Evolutionary conservation across 2,888 invertebrate genomes (phyloP).

Genomic region (Mechanitis messenoides): DNA sequence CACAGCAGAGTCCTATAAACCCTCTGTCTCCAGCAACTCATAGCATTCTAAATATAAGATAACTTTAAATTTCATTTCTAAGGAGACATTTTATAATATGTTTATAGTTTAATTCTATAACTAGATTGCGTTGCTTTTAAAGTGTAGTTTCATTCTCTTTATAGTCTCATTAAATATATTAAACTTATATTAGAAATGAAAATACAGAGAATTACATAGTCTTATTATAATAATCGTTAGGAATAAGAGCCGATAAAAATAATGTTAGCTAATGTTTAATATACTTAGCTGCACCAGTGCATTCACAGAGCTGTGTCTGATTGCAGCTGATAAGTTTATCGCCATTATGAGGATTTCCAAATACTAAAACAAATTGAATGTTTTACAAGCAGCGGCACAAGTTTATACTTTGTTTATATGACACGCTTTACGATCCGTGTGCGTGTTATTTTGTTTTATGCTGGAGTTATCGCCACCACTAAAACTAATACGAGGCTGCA

Average conservation of each 20-base stretch:
- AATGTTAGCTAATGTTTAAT: constrained; percentile 18
- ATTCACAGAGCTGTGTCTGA: constrained; percentile 30
- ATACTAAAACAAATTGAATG: constrained; percentile 64
- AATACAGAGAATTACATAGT: too few relatives aligned
- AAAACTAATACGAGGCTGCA: constrained; percentile 29
- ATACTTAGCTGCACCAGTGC: constrained; percentile 16
- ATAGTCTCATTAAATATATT: not conserved
- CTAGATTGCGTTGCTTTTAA: not conserved
- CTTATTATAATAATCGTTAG: not conserved
- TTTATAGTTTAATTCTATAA: not conserved
- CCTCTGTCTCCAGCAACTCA: constrained; percentile 10
- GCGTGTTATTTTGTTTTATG: constrained; percentile 59
- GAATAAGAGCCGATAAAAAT: not conserved
- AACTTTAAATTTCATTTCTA: not conserved
- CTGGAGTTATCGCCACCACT: constrained; percentile 40
- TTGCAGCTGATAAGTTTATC: constrained; percentile 59
- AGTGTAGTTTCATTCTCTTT: not conserved
- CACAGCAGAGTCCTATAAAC: constrained; percentile 24
- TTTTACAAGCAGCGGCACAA: constrained; percentile 46
- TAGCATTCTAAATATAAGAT: not conserved
- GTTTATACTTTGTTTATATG: constrained; percentile 50
- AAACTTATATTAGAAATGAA: not conserved
- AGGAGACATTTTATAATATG: not conserved
- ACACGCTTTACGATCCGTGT: constrained; percentile 52
- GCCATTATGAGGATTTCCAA: constrained; percentile 45